Percentiles rank a stretch among this genome's conserved stretches.
Evolutionary conservation across 2,113 vertebrate genomes (phyloP).

Genomic region (Monarcha castaneiventris): DNA sequence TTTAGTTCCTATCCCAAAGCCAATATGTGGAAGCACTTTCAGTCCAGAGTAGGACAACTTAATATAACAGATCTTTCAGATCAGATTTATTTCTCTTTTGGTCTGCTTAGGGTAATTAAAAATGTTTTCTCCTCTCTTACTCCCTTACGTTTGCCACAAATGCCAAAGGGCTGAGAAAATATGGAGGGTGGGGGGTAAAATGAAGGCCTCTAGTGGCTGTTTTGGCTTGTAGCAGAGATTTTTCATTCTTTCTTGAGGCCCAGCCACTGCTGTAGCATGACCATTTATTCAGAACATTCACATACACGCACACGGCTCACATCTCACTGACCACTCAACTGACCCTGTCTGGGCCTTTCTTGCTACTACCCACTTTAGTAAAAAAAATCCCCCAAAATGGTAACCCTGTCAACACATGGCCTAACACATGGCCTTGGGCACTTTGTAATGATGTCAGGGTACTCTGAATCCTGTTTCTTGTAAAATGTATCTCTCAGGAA

Average conservation of each 20-base stretch:
- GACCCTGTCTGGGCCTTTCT: background rate
- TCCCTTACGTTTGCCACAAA: background rate
- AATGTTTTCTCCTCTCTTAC: background rate
- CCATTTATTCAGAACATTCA: background rate
- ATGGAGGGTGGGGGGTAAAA: accelerated
- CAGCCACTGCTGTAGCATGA: background rate
- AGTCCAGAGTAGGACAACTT: background rate
- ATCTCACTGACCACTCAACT: background rate
- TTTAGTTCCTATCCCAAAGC: background rate
- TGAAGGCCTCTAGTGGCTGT: background rate
- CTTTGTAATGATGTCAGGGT: background rate
- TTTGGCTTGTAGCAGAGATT: background rate
- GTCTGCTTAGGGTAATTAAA: background rate
- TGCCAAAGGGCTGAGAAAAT: background rate
- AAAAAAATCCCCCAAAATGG: background rate
- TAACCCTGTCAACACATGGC: background rate
- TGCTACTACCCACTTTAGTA: background rate
- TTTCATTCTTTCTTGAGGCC: background rate
- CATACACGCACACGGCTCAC: background rate
- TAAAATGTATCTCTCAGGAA: background rate
- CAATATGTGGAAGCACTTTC: background rate
- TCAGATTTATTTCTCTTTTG: background rate
- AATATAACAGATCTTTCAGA: background rate
- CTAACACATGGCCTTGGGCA: background rate
- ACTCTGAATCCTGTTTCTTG: background rate